These are phyloP conservation scores for Drosophila fungiperda DNA, from an alignment of 2,888 invertebrate genomes.

Conservation along the genomic window DNA sequence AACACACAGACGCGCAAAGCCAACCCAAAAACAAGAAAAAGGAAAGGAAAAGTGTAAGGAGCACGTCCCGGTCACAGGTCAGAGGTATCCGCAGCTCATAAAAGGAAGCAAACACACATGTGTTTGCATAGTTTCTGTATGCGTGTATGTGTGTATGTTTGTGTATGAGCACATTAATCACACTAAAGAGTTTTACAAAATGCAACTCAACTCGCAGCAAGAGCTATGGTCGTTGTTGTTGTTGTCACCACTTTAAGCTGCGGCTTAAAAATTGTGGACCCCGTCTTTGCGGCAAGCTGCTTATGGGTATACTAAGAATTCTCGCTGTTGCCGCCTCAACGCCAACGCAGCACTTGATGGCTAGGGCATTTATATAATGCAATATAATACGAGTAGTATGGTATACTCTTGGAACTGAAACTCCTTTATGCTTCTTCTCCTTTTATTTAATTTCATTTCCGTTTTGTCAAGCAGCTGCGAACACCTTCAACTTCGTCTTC, in stretches of 20 bases:
- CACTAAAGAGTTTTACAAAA: constrained; percentile 80
- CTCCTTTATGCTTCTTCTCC: constrained; percentile 51
- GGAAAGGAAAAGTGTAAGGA: constrained; percentile 81
- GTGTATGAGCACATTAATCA: constrained; percentile 73
- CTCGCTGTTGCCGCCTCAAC: constrained; percentile 55
- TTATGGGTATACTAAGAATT: constrained; percentile 62
- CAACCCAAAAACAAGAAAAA: constrained; percentile 26
- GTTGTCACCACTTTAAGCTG: constrained; percentile 77
- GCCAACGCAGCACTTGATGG: constrained; percentile 62
- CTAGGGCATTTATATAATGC: constrained; percentile 55
- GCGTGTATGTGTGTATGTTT: constrained; percentile 27
- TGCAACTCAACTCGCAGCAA: constrained; percentile 63
- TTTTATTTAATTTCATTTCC: constrained; percentile 74
- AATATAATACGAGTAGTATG: constrained; percentile 44
- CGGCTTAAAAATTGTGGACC: constrained; percentile 63
- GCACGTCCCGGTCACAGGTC: constrained; percentile 75
- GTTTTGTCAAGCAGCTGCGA: constrained; percentile 70
- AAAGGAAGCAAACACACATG: constrained; percentile 65
- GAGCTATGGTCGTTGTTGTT: constrained; percentile 34
- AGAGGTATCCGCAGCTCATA: constrained; percentile 71
- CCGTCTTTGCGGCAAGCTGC: constrained; percentile 51
- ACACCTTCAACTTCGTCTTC: constrained; percentile 55
- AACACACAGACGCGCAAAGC: constrained; percentile 49
- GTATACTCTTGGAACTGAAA: constrained; percentile 20
- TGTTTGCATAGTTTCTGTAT: constrained; percentile 55